phyloP scores from a whole-genome alignment of 2,888 invertebrate species.

The Pollenia labialis region DNA sequence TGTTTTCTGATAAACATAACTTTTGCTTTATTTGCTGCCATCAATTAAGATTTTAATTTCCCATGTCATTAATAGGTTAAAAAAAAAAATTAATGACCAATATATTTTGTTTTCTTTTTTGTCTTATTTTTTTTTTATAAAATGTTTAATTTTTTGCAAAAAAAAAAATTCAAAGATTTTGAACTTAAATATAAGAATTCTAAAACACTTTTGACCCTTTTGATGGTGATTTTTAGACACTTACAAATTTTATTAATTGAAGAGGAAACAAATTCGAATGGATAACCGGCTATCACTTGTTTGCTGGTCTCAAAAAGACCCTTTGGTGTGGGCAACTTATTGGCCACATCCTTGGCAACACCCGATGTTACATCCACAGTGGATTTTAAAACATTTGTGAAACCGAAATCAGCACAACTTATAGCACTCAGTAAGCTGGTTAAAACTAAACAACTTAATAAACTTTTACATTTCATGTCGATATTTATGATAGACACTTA shows the following conservation, averaged over 20 bases:
- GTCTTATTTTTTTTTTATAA: no score
- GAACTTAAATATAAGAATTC: no score
- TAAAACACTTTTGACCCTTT: background rate
- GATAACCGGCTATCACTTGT: constrained; percentile 82
- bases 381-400: constrained; percentile 77
- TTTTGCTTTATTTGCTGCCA: no score
- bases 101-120: no score
- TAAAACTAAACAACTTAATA: background rate
- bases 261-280: constrained; percentile 80
- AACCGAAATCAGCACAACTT: constrained; percentile 73
- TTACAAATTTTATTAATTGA: constrained; percentile 81
- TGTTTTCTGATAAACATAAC: no score
- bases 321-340: constrained; percentile 78
- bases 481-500: background rate
- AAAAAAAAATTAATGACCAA: no score
- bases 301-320: constrained; percentile 80
- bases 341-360: constrained; percentile 75
- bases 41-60: no score
- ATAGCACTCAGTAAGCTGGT: background rate
- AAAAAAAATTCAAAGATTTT: no score
- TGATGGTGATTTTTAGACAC: constrained; percentile 44
- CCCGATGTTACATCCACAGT: constrained; percentile 75
- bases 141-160: no score
- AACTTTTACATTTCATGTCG: constrained; percentile 43
- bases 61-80: no score